A percentile compares a stretch with the other conserved stretches of the same genome.
Evolutionary conservation across 2,797 vertebrate species (phyloP).

Genomic region (Labroides dimidiatus): DNA sequence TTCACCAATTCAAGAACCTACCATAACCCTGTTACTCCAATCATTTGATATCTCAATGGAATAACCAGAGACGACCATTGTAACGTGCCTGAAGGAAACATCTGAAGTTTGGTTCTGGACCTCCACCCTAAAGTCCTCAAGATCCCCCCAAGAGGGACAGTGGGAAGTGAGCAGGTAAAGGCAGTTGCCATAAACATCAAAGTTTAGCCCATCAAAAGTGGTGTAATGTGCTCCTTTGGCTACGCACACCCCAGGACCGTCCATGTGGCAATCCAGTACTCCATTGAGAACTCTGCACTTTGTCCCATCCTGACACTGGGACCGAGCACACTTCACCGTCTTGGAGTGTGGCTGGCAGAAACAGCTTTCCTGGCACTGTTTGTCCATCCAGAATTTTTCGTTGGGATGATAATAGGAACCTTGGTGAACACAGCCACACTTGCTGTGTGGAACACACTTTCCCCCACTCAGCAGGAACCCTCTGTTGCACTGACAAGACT

Average conservation of each 20-base stretch:
- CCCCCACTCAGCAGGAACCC: conserved; percentile 67
- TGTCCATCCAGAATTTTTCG: conserved; percentile 76
- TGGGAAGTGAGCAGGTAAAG: conserved; percentile 70
- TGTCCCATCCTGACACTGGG: conserved; percentile 65
- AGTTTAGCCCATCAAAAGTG: conserved; percentile 75
- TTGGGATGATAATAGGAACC: conserved; percentile 67
- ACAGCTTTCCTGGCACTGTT: conserved; percentile 70
- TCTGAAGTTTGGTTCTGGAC: conserved; percentile 33
- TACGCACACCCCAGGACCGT: conserved; percentile 62
- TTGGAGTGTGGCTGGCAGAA: conserved; percentile 65
- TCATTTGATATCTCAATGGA: conserved; percentile 33
- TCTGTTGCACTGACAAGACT: conserved; percentile 75
- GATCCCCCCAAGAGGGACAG: conserved; percentile 50
- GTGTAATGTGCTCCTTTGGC: conserved; percentile 76
- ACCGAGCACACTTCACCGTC: conserved; percentile 60
- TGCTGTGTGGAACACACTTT: conserved; percentile 58
- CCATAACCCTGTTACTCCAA: conserved; percentile 30
- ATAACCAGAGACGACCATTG: conserved; percentile 33
- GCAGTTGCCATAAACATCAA: conserved; percentile 81
- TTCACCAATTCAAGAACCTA: conserved; percentile 9
- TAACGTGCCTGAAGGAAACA: conserved; percentile 22
- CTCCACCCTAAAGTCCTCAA: conserved; percentile 27
- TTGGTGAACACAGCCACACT: conserved; percentile 74
- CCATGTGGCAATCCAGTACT: conserved; percentile 60
- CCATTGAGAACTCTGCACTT: conserved; percentile 61